A percentile compares a stretch with the other conserved stretches of the same genome.
These are phyloP conservation scores for Allobates femoralis DNA, from an alignment of 2,797 vertebrate species.

Conservation along the genomic window DNA sequence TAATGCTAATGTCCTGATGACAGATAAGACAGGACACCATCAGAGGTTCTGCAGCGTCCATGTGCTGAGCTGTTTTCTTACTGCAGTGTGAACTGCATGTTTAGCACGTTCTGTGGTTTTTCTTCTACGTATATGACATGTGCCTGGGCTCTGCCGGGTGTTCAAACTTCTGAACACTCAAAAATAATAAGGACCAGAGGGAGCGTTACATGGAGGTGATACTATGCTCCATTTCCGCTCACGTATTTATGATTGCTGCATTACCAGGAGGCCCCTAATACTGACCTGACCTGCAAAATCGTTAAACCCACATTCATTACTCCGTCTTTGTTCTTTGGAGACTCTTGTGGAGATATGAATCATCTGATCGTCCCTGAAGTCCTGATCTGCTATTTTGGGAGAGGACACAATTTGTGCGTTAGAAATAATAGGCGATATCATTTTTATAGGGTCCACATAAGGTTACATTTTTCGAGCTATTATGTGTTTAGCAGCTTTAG, in stretches of 20 bases:
- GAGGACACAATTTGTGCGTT: neutral
- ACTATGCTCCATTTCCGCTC: neutral
- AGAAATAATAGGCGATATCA: neutral
- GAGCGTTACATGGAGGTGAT: slow-evolving; percentile 46
- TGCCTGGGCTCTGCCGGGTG: neutral
- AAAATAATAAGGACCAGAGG: slow-evolving; percentile 57
- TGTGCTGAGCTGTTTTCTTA: too few species aligned
- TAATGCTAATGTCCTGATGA: too few species aligned
- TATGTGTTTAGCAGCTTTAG: neutral
- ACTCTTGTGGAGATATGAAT: neutral
- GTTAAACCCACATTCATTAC: slow-evolving; percentile 12
- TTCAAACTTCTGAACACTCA: slow-evolving; percentile 18
- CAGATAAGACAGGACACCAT: too few species aligned
- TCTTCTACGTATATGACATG: neutral
- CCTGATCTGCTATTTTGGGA: slow-evolving; percentile 10
- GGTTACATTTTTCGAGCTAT: neutral
- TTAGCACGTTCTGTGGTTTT: neutral
- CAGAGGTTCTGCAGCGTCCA: too few species aligned
- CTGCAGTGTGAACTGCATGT: neutral
- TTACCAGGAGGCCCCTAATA: neutral
- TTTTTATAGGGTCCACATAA: neutral
- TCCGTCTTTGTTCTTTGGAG: neutral
- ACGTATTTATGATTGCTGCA: neutral
- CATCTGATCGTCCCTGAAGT: slow-evolving; percentile 18
- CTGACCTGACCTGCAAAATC: slow-evolving; percentile 25